phyloP scores from a whole-genome alignment of 2,888 invertebrate genomes.

The Vesta saturnalis region DNA sequence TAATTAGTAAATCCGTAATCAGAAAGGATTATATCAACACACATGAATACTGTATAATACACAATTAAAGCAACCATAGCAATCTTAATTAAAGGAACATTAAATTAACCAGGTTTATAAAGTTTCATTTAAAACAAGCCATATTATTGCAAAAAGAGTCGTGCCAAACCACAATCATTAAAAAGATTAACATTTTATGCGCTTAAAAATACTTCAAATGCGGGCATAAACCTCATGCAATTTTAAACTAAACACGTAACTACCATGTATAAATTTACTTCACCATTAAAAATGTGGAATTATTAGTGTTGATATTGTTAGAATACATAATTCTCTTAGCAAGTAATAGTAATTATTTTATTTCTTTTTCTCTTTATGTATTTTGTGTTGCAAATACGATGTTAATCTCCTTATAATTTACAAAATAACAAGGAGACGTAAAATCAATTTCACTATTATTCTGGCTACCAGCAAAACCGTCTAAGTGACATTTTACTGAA shows the following conservation, averaged over 20 bases:
- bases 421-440: neutral
- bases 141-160: neutral
- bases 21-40: neutral
- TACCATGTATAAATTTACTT: neutral
- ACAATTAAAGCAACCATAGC: neutral
- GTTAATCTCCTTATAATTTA: neutral
- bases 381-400: neutral
- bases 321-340: neutral
- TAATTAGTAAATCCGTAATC: neutral
- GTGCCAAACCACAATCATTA: slow-evolving; percentile 1
- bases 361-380: neutral
- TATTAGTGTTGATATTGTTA: neutral
- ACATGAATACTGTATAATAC: neutral
- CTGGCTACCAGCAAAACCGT: neutral
- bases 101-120: neutral
- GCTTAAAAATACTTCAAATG: slow-evolving; percentile 1
- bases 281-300: neutral
- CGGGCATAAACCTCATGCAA: slow-evolving; percentile 1
- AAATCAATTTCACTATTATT: neutral
- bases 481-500: neutral
- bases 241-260: neutral
- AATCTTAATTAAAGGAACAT: slow-evolving; percentile 1
- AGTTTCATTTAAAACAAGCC: neutral
- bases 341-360: neutral
- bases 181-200: neutral